Evolutionary conservation across 2,113 vertebrate species (phyloP).

Genomic region (Semnornis frantzii): DNA sequence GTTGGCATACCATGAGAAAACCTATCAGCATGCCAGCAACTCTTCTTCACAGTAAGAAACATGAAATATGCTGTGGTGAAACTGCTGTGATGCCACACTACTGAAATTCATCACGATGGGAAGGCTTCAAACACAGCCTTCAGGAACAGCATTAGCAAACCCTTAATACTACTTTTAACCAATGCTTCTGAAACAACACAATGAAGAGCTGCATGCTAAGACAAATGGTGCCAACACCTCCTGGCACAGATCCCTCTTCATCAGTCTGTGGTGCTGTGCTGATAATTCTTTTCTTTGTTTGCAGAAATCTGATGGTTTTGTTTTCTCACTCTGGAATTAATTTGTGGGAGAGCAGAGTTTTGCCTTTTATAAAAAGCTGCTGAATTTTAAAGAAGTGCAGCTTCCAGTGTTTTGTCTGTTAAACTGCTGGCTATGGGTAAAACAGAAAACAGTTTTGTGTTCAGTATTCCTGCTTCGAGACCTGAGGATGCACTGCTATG

Average conservation of each 20-base stretch:
- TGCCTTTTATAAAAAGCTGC: not conserved
- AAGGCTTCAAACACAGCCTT: not conserved
- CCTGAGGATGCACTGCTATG: not conserved
- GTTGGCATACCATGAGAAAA: slow-evolving; percentile 11
- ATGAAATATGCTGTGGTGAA: slow-evolving; percentile 17
- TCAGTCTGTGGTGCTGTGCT: not conserved
- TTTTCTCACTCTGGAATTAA: not conserved
- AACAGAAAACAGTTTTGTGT: not conserved
- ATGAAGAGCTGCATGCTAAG: not conserved
- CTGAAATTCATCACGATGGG: not conserved
- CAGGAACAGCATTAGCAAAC: not conserved
- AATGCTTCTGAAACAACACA: not conserved
- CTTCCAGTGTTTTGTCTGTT: not conserved
- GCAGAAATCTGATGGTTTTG: not conserved
- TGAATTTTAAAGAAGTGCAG: not conserved
- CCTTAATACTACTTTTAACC: not conserved
- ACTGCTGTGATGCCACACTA: not conserved
- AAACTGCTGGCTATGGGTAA: not conserved
- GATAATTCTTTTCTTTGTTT: not conserved
- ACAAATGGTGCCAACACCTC: slow-evolving; percentile 9
- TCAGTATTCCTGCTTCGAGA: not conserved
- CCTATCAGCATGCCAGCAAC: not conserved
- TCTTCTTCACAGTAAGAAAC: slow-evolving; percentile 20
- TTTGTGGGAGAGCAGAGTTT: not conserved
- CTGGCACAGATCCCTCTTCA: not conserved